These are phyloP conservation scores for Parthenolecanium corni DNA, from an alignment of 2,888 invertebrate genomes.

Conservation along the genomic window DNA sequence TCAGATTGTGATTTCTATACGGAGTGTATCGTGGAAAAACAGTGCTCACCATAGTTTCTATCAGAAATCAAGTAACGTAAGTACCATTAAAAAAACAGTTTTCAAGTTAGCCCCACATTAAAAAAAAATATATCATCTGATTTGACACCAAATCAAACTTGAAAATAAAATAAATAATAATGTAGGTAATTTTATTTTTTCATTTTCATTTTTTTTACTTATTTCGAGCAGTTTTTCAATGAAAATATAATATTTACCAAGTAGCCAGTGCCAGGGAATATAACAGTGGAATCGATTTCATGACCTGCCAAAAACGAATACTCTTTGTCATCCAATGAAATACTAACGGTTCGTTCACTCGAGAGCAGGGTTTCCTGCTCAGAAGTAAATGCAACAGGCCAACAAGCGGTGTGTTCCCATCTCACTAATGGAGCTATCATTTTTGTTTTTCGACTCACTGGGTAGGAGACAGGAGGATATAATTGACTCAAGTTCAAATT, in stretches of 20 bases:
- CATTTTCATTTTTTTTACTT: too few relatives aligned
- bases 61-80: too few relatives aligned
- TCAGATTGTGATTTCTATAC: too few relatives aligned
- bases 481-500: constrained; percentile 61
- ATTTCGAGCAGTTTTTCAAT: not conserved
- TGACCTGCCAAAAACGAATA: constrained; percentile 30
- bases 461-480: constrained; percentile 63
- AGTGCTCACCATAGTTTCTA: too few relatives aligned
- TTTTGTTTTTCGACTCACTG: constrained; percentile 75
- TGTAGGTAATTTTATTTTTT: too few relatives aligned
- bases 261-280: constrained; percentile 31
- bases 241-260: constrained; percentile 21
- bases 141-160: too few relatives aligned
- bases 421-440: constrained; percentile 69
- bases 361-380: constrained; percentile 51
- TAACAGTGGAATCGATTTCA: constrained; percentile 29
- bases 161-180: too few relatives aligned
- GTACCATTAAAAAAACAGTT: too few relatives aligned
- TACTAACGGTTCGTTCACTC: constrained; percentile 24
- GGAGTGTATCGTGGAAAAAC: too few relatives aligned
- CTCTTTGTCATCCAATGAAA: constrained; percentile 29
- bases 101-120: too few relatives aligned
- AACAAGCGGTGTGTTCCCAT: constrained; percentile 75
- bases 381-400: constrained; percentile 50
- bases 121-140: too few relatives aligned